Evolutionary conservation across 2,888 invertebrate species (phyloP).

Genomic region (Caenorhabditis zanzibari): DNA sequence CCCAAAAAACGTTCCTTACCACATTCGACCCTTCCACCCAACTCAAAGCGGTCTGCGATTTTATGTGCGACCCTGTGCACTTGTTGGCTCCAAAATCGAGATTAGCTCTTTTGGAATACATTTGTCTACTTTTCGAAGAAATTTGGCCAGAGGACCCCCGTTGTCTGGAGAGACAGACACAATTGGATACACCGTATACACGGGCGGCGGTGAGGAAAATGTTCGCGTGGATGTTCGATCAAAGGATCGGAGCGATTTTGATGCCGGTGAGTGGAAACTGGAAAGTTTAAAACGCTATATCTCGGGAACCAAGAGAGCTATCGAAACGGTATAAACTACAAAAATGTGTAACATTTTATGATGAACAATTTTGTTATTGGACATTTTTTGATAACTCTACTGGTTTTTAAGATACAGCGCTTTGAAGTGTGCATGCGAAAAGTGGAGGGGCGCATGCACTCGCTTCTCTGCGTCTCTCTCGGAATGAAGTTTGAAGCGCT

Average conservation of each 20-base stretch:
- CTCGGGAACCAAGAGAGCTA: too few relatives aligned
- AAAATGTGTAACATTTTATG: too few relatives aligned
- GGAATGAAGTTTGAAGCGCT: too few relatives aligned
- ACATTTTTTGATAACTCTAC: too few relatives aligned
- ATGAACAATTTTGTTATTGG: too few relatives aligned
- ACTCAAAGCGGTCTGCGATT: slow-evolving; percentile 59
- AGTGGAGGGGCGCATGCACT: too few relatives aligned
- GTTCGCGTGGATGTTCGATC: slow-evolving; percentile 66
- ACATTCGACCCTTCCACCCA: slow-evolving; percentile 51
- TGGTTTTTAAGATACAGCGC: too few relatives aligned
- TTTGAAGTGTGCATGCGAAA: too few relatives aligned
- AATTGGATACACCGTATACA: slow-evolving; percentile 44
- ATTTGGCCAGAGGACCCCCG: slow-evolving; percentile 60
- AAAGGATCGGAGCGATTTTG: slow-evolving; percentile 57
- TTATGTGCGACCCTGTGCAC: slow-evolving; percentile 63
- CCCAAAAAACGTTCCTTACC: slow-evolving; percentile 47
- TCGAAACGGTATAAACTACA: too few relatives aligned
- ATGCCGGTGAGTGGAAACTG: slow-evolving; percentile 53
- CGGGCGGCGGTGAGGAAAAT: slow-evolving; percentile 55
- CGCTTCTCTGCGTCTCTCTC: too few relatives aligned
- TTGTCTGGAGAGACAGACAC: slow-evolving; percentile 35
- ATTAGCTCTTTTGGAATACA: slow-evolving; percentile 55
- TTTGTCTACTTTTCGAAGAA: slow-evolving; percentile 61
- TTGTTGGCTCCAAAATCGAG: slow-evolving; percentile 50
- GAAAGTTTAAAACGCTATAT: too few relatives aligned